Evolutionary conservation across 1,140 invertebrate species (phyloP), one percentile per base, ranked within the genome.

Genomic region (Oedothorax gibbosus): DNA sequence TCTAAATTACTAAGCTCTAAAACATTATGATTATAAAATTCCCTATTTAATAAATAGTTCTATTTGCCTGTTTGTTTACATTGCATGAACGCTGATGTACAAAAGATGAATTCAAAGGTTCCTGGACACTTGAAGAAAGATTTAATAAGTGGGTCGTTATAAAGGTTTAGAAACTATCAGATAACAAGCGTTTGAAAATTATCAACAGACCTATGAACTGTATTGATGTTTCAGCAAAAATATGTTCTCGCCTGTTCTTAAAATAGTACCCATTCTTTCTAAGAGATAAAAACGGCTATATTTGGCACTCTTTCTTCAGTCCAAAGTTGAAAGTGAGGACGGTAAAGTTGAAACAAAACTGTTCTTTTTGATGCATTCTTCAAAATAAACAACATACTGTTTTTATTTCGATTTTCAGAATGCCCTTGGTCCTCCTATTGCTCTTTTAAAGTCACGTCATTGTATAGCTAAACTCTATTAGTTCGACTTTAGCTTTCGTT

Each of bases 31-130:
- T 35, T 35, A 35, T 35, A 35, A 35, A 35, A 35, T 5, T 35
- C 5, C 35, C 35, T 35, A 35, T 35, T 35, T 1, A 2, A 35
- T 35, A 35, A 35, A 35, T 35, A 35, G 1, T 35, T 35, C 35
- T 35, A 35, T 68, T 54, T 71, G 54, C 18, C 50, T 53, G 69
- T 51, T 71, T 71, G 11, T n/a, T 69, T 51, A 51, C 35, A 69
- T 15, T 51, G 50, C 11, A 18, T 10, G n/a, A 14, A 14, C n/a
- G 12, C 3, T 53, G 50, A 66, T 60, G n/a, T n/a, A 18, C 7
- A 20, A 53, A 71, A 35, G 20, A 71, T 71, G 69, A 71, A 71
- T 53, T 53, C 69, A 71, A 71, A 71, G 69, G 69, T 71, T 71
- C 15, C 51, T 54, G 69, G 54, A 8, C 50, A 53, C 50, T 15